These are phyloP conservation scores for Leptodactylus fuscus DNA, from an alignment of 2,113 vertebrate genomes.

Conservation along the genomic window DNA sequence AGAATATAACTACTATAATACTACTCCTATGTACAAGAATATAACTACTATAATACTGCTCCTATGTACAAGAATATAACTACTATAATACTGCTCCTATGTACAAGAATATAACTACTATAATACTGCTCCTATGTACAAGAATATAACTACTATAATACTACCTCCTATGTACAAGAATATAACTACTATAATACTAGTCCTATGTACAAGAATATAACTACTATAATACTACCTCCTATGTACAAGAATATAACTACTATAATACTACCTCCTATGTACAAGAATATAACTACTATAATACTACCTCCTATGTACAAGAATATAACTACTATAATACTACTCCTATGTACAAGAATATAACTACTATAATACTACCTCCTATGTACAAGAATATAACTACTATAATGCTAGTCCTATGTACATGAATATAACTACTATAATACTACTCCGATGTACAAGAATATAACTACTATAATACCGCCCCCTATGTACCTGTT, in stretches of 20 bases:
- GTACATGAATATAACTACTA: conserved; percentile 11
- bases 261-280: too few species aligned
- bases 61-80: too few species aligned
- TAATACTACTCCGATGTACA: not conserved
- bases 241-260: too few species aligned
- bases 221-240: too few species aligned
- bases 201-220: too few species aligned
- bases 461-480: conserved; percentile 6
- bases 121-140: not conserved
- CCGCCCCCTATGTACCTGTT: not conserved
- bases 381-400: conserved; percentile 4
- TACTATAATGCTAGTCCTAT: conserved; percentile 4
- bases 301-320: conserved; percentile 3
- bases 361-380: conserved; percentile 12
- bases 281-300: too few species aligned
- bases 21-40: not conserved
- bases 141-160: not conserved
- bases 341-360: not conserved
- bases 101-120: not conserved
- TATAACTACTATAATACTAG: too few species aligned
- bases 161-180: not conserved
- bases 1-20: not conserved
- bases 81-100: not conserved
- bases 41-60: conserved; percentile 9
- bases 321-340: conserved; percentile 20